Conservation (phyloP, 1,140 invertebrate genomes). For the Drosophila ananassae region DNA sequence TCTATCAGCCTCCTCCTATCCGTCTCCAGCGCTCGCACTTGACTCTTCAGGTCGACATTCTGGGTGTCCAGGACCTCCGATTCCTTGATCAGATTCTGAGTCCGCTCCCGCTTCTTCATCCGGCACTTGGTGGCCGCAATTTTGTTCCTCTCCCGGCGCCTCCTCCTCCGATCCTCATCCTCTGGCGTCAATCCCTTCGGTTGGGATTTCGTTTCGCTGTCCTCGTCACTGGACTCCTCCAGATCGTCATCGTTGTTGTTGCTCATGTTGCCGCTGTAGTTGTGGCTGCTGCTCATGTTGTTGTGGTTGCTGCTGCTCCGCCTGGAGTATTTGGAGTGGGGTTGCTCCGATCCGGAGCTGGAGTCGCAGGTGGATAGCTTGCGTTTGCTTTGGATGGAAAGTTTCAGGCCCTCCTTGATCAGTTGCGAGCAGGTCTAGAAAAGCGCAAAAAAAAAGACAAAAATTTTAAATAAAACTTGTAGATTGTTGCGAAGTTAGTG, state of each 20-base stretch:
- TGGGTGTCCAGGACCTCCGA: constrained; percentile 94
- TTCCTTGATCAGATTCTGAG: constrained; percentile 93
- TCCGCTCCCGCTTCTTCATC: constrained; percentile 96
- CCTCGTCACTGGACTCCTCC: constrained; percentile 78
- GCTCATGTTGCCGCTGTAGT: constrained; percentile 27
- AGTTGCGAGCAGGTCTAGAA: constrained; percentile 93
- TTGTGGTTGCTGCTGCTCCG: constrained; percentile 39
- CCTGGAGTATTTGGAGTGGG: constrained; percentile 80
- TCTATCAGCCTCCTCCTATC: constrained; percentile 87
- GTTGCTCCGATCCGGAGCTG: constrained; percentile 85
- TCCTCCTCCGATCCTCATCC: constrained; percentile 93
- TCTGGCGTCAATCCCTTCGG: constrained; percentile 90
- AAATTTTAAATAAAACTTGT: neutral
- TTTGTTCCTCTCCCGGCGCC: constrained; percentile 95
- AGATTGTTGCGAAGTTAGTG: too few species aligned
- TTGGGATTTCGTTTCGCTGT: constrained; percentile 71
- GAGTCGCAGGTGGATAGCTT: constrained; percentile 88
- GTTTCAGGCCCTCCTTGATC: constrained; percentile 95
- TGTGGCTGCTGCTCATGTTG: constrained; percentile 8
- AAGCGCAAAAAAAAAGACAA: constrained; percentile 6
- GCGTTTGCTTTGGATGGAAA: constrained; percentile 94
- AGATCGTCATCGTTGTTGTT: constrained; percentile 64
- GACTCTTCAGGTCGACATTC: constrained; percentile 92
- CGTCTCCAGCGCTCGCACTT: constrained; percentile 89
- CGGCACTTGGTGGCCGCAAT: constrained; percentile 97